Evolutionary conservation across 30 jellyfish, hydroid and myxozoan species (phyloP).

Genomic region (Chironex yamaguchii): DNA sequence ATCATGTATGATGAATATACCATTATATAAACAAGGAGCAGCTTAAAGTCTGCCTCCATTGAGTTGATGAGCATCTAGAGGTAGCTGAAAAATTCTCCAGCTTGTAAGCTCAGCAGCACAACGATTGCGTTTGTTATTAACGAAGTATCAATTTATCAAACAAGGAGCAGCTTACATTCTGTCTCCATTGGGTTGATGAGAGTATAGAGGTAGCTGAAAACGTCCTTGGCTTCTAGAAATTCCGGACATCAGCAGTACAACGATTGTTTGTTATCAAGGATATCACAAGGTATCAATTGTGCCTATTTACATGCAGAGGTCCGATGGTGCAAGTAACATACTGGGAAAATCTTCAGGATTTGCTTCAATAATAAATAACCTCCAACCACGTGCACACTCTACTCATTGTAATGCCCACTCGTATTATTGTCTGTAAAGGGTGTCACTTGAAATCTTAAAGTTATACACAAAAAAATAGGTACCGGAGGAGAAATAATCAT

Average conservation of each 20-base stretch:
- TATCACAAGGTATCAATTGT: not conserved
- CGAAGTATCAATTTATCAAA: not conserved
- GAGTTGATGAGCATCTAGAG: too few species aligned
- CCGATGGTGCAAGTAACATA: not conserved
- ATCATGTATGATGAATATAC: too few species aligned
- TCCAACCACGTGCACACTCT: not conserved
- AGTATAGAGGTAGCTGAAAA: not conserved
- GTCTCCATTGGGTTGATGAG: not conserved
- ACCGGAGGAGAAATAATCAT: not conserved
- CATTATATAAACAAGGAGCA: too few species aligned
- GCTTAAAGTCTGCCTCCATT: too few species aligned
- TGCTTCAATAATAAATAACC: not conserved
- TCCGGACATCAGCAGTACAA: not conserved
- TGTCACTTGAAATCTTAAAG: not conserved
- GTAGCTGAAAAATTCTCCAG: too few species aligned
- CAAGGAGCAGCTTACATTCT: not conserved
- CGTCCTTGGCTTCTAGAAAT: not conserved
- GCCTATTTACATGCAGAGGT: not conserved
- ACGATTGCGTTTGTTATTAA: too few species aligned
- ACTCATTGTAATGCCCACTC: not conserved
- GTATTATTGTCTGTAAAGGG: not conserved
- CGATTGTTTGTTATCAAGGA: not conserved
- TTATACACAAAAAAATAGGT: not conserved
- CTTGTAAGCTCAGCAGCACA: too few species aligned
- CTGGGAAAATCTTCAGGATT: not conserved